A percentile compares a stretch with the other conserved stretches of the same genome.
Evolutionary conservation across 2,888 invertebrate genomes (phyloP).

Genomic region (Rhingia rostrata): DNA sequence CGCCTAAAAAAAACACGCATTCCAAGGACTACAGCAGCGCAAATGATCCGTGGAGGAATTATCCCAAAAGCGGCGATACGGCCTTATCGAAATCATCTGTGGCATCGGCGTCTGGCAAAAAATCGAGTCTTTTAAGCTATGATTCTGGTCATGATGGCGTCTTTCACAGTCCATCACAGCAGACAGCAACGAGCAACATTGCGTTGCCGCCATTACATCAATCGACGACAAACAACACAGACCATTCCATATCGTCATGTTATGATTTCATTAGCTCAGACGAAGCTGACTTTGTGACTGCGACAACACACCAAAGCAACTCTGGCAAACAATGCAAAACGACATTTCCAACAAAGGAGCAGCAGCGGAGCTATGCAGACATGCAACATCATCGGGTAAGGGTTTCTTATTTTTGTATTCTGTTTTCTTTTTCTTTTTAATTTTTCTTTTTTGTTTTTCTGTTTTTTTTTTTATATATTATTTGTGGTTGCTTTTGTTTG

Average conservation of each 20-base stretch:
- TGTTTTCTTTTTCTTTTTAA: constrained; percentile 3
- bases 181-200: constrained; percentile 84
- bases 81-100: constrained; percentile 21
- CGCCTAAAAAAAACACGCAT: constrained; percentile 18
- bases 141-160: constrained; percentile 81
- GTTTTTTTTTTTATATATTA: constrained; percentile 13
- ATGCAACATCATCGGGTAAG: constrained; percentile 53
- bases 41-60: constrained; percentile 22
- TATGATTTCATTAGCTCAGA: constrained; percentile 73
- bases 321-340: constrained; percentile 49
- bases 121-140: constrained; percentile 78
- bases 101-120: constrained; percentile 70
- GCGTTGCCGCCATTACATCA: constrained; percentile 83
- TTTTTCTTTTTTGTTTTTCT: too few relatives aligned
- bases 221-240: constrained; percentile 83
- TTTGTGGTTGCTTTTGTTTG: neutral
- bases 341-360: constrained; percentile 32
- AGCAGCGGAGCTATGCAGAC: constrained; percentile 45
- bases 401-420: constrained; percentile 19
- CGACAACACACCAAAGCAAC: constrained; percentile 30
- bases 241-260: constrained; percentile 73
- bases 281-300: constrained; percentile 68
- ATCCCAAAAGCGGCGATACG: neutral
- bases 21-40: constrained; percentile 47
- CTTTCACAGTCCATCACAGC: constrained; percentile 81